phyloP scores from a whole-genome alignment of 2,888 invertebrate genomes.

The Protula sp. region DNA sequence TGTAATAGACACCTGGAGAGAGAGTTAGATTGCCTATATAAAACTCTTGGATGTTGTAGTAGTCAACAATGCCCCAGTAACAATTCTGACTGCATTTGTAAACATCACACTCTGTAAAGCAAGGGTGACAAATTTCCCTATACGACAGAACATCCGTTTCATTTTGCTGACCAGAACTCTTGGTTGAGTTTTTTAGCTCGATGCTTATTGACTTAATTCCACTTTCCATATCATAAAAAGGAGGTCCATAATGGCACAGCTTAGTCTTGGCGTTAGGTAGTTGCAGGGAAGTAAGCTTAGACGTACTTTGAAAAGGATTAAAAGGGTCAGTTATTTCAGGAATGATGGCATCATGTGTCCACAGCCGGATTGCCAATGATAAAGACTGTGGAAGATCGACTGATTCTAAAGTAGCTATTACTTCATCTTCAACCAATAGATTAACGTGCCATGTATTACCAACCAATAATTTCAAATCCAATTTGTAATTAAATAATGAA shows the following conservation, averaged over 20 bases:
- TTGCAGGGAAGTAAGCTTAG: neutral
- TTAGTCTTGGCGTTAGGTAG: neutral
- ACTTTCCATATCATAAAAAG: neutral
- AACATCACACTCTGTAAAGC: neutral
- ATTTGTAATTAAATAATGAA: neutral
- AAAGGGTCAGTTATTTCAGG: neutral
- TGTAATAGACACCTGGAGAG: too few relatives aligned
- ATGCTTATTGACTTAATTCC: neutral
- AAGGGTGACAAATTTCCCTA: neutral
- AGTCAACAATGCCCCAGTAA: neutral
- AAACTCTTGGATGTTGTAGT: neutral
- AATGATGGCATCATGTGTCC: neutral
- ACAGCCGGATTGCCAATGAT: neutral
- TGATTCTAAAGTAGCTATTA: neutral
- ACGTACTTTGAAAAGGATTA: neutral
- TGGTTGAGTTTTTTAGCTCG: neutral
- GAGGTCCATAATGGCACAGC: neutral
- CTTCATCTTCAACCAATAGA: neutral
- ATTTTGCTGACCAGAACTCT: too few relatives aligned
- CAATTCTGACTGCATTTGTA: neutral
- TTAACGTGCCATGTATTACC: neutral
- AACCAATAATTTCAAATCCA: neutral
- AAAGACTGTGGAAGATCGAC: neutral
- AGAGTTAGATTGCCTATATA: neutral
- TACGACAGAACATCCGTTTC: neutral